Base-by-base conservation (phyloP, 2,888 invertebrate species). In the Chloroclystis v-ata region DNA sequence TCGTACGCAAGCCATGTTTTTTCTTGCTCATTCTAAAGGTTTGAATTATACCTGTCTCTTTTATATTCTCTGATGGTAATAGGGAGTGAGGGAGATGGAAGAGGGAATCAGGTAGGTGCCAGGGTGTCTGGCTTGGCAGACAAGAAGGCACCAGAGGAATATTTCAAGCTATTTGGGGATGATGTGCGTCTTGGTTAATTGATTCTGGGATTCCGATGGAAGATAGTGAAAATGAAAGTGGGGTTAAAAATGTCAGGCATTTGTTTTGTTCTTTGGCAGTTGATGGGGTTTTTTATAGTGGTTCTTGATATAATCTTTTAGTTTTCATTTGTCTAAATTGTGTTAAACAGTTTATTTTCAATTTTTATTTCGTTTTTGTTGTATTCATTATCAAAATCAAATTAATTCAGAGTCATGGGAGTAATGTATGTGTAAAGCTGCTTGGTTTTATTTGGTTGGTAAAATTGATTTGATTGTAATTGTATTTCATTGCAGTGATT, bases 31-130 rank as follows among this genome's bases (percentile, higher is more conserved):
- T 67, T 67, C 61, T 57, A 55, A 53, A 65, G 67, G 63, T 67
- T 63, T 59, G 46, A 44, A 41, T 13, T 52, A 24, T 45, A 33
- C 35, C 45, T 51, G 26, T 64, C 67, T 32, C 13, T 67, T 52
- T 32, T 26, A 12, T 50, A 10, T 37, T 39, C 7, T 16, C 2
- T 6, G 5, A 11, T 20, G 6, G n/a, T 8, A 20, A 11, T 35
- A 11, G 20, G 9, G 35, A 33, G 16, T 35, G 67, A 78, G 49
- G 1, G 69, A 60, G 79, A 79, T 26, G 47, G 59, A 54, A 57
- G 43, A 75, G 65, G 81, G 77, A 78, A 68, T 63, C 84, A 85
- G 85, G 85, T 86, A 84, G 86, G 82, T 81, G 85, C 84, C 85
- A 66, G 50, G 61, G 61, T 78, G 85, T 86, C 86, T 86, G 76